Conservation (phyloP, 2,888 invertebrate genomes). For the Micoletzkya japonica region DNA sequence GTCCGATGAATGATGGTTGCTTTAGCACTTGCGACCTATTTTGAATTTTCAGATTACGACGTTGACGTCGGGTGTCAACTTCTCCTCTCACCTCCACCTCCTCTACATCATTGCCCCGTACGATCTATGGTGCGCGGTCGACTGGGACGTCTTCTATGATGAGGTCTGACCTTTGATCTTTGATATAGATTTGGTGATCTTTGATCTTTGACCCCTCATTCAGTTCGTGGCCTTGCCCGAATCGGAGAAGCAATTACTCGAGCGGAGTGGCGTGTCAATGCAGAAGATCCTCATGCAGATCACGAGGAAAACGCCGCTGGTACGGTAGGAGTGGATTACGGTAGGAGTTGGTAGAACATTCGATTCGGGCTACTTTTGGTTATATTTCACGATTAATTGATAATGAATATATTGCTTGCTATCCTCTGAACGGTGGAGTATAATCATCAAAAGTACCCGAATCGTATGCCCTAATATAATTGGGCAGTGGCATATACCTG, state of each 20-base stretch:
- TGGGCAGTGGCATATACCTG: too few relatives aligned
- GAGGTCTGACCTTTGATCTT: constrained; percentile 35
- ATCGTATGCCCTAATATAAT: too few relatives aligned
- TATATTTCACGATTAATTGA: too few relatives aligned
- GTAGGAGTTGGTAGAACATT: too few relatives aligned
- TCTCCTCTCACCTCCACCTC: constrained; percentile 82
- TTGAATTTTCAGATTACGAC: constrained; percentile 71
- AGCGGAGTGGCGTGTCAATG: constrained; percentile 79
- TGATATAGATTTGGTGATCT: neutral
- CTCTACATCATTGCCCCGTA: constrained; percentile 84
- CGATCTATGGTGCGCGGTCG: constrained; percentile 66
- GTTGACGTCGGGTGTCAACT: constrained; percentile 73
- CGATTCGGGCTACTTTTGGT: too few relatives aligned
- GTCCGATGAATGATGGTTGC: too few relatives aligned
- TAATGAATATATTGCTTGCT: too few relatives aligned
- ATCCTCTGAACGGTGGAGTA: too few relatives aligned
- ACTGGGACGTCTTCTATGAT: constrained; percentile 53
- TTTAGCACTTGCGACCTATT: neutral
- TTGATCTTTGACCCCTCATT: constrained; percentile 29
- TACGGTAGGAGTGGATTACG: too few relatives aligned
- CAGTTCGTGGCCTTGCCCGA: constrained; percentile 74
- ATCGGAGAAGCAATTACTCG: constrained; percentile 76
- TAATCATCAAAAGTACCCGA: too few relatives aligned
- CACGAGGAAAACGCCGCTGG: constrained; percentile 64
- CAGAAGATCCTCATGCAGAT: constrained; percentile 74